Evolutionary conservation across 2,888 invertebrate genomes (phyloP).

Genomic region (Aphelenchoides bicaudatus): DNA sequence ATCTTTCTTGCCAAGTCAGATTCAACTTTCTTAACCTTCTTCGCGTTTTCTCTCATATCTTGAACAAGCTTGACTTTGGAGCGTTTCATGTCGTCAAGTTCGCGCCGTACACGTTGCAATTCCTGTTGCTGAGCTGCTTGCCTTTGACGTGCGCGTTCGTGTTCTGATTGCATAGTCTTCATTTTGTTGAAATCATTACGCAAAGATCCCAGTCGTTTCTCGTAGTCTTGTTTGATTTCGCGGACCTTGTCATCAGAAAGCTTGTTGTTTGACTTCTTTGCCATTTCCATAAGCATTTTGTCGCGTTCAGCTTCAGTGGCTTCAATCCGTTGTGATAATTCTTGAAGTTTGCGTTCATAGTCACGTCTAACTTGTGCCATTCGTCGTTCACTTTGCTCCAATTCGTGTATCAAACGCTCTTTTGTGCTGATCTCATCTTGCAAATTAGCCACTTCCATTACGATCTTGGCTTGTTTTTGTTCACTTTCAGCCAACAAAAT

Average conservation of each 20-base stretch:
- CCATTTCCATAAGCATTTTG: constrained; percentile 45
- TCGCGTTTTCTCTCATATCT: constrained; percentile 86
- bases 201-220: constrained; percentile 77
- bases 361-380: constrained; percentile 80
- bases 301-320: constrained; percentile 40
- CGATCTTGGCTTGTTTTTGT: constrained; percentile 14
- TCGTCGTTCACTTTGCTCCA: constrained; percentile 81
- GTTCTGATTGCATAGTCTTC: constrained; percentile 82
- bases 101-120: constrained; percentile 63
- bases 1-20: constrained; percentile 70
- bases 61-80: constrained; percentile 79
- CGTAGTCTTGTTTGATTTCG: constrained; percentile 78
- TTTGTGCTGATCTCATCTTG: constrained; percentile 91
- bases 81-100: constrained; percentile 73
- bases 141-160: constrained; percentile 73
- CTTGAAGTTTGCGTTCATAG: constrained; percentile 84
- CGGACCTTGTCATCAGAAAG: constrained; percentile 30
- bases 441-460: constrained; percentile 78
- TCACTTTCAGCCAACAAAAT: constrained; percentile 37
- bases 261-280: constrained; percentile 30
- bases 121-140: constrained; percentile 76
- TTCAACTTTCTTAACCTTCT: constrained; percentile 79
- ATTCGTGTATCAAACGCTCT: constrained; percentile 84
- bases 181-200: constrained; percentile 79
- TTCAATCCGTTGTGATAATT: constrained; percentile 68